phyloP scores from a whole-genome alignment of 2,113 vertebrate genomes.

The Oncorhynchus keta region DNA sequence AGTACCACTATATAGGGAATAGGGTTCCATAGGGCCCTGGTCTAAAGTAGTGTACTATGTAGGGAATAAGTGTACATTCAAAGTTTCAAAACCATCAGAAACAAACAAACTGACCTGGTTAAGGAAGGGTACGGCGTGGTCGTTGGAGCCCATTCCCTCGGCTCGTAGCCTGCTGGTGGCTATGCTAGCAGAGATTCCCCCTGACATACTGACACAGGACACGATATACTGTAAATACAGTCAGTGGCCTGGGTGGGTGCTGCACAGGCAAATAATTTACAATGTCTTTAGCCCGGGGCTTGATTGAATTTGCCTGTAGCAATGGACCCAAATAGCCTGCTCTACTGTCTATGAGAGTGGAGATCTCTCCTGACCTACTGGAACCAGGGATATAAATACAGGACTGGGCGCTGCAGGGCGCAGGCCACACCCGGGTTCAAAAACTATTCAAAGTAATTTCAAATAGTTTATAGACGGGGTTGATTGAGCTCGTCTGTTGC shows the following conservation, averaged over 20 bases:
- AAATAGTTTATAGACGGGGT: too few species aligned
- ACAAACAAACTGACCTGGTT: slow-evolving; percentile 69
- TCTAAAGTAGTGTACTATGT: too few species aligned
- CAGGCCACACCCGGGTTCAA: background rate
- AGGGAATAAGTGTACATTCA: too few species aligned
- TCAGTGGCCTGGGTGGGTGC: slow-evolving; percentile 22
- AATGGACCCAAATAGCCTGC: too few species aligned
- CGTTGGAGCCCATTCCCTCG: slow-evolving; percentile 81
- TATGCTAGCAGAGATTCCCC: slow-evolving; percentile 83
- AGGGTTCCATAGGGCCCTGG: too few species aligned
- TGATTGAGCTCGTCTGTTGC: background rate
- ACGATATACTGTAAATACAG: slow-evolving; percentile 53
- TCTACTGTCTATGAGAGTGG: too few species aligned
- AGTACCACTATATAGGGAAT: too few species aligned
- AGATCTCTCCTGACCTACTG: slow-evolving; percentile 1
- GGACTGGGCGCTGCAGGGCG: background rate
- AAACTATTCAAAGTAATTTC: too few species aligned
- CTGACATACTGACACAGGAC: slow-evolving; percentile 71
- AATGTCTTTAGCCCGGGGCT: too few species aligned
- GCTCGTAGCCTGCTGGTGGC: slow-evolving; percentile 77
- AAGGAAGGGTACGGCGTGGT: slow-evolving; percentile 75
- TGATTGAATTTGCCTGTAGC: too few species aligned
- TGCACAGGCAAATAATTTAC: too few species aligned
- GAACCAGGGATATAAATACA: background rate
- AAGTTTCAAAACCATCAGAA: too few species aligned